Percentiles rank a stretch among this genome's conserved stretches.
These are phyloP conservation scores for Marisa cornuarietis DNA, from an alignment of 1,140 invertebrate species.

Conservation along the genomic window DNA sequence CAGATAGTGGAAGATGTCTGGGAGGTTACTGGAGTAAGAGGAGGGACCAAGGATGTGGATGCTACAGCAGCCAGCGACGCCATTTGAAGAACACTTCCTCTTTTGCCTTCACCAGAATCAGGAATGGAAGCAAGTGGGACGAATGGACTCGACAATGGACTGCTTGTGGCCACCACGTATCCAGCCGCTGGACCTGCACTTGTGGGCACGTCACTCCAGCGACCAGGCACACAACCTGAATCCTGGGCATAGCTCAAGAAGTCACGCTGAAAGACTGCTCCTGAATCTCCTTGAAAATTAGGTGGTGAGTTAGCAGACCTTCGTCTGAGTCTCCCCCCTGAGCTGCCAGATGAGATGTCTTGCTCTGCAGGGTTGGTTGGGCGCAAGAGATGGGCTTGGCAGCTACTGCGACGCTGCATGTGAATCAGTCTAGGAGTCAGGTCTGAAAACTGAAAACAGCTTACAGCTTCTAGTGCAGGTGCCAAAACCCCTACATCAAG, in stretches of 20 bases:
- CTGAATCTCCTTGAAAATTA: neutral
- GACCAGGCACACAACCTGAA: neutral
- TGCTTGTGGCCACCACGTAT: constrained; percentile 13
- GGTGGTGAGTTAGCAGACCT: constrained; percentile 22
- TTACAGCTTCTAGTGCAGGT: neutral
- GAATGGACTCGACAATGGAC: neutral
- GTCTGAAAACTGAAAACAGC: neutral
- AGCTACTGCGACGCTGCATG: constrained; percentile 12
- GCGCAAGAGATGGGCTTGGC: constrained; percentile 7
- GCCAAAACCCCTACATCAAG: too few relatives aligned
- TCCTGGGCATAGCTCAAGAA: neutral
- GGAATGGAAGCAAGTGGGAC: neutral
- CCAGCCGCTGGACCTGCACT: constrained; percentile 7
- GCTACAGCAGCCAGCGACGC: constrained; percentile 6
- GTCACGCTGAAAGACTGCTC: neutral
- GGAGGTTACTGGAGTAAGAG: neutral
- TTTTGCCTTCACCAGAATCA: neutral
- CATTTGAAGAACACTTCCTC: neutral
- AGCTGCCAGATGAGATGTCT: neutral
- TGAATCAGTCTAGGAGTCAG: neutral
- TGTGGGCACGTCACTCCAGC: constrained; percentile 12
- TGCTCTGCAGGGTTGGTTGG: neutral
- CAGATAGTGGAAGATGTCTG: neutral
- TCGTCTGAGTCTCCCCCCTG: neutral
- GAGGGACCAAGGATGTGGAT: neutral